Base-by-base conservation (phyloP, 2,797 vertebrate species). In the Tenualosa ilisha region DNA sequence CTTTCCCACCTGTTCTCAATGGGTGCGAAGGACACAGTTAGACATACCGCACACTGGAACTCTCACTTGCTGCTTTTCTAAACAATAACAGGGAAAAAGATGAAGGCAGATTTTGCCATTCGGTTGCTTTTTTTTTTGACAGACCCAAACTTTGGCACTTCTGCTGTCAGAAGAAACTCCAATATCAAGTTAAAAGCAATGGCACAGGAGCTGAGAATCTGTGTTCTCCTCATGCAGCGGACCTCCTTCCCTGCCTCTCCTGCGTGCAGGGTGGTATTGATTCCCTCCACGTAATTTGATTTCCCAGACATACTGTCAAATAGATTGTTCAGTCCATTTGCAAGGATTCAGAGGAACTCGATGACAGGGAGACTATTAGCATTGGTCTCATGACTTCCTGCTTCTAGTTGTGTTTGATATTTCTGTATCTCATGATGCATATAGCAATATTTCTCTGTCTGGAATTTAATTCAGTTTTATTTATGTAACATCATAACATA, bases 291-390 rank as follows among this genome's bases (percentile, higher is more conserved):
- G 40, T 79, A 79, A 79, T 46, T 79, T 79, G 72, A 79, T 79
- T 79, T 79, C 37, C 40, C 37, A 40, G 13, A 17, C 72, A 79
- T 46, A 0, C 72, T 46, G 72, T 43, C 40, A 79, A 79, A 20
- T 43, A 20, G 72, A 79, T 79, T 79, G 72, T 46, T 79, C 40
- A 79, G 72, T 79, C 72, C 40, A 79, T 79, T 79, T 79, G 72
- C 40, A 79, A 6, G 40, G 31, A 20, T 79, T 22, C 72, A 79
- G 40, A 17, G 20, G 20, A 79, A 46, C 15, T n/a, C 31, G 11
- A 9, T 65, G 72, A 79, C 72, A 79, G 72, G 40, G 72, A n/a
- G 15, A 79, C 43, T 43, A 79, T 79, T 79, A 79, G 40, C 40
- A 22, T 17, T 20, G 22, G 59, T 24, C n/a, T 63, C 59, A 61